A percentile compares a stretch with the other conserved stretches of the same genome.
phyloP scores from a whole-genome alignment of 2,113 vertebrate species.

The Bujurquina vittata region DNA sequence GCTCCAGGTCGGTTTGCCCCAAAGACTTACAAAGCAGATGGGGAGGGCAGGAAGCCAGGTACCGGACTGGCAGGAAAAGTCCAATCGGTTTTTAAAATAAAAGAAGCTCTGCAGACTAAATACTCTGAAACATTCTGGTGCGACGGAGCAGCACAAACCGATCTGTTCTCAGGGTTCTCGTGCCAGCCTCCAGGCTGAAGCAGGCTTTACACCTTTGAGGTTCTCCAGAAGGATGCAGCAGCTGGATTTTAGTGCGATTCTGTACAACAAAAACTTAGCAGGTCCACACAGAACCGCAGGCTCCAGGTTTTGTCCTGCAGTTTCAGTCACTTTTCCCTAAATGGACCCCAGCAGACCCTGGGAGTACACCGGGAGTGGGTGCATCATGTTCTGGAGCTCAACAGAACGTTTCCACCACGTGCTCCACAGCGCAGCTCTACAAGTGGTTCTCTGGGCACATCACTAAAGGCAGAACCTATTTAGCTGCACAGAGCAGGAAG shows the following conservation, averaged over 20 bases:
- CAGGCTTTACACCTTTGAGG: background rate
- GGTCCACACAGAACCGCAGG: background rate
- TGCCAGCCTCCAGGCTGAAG: background rate
- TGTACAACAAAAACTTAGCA: background rate
- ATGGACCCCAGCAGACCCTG: background rate
- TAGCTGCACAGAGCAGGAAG: background rate
- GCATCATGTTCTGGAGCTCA: background rate
- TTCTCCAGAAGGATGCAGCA: background rate
- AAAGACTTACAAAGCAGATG: background rate
- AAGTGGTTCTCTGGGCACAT: background rate
- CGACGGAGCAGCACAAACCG: background rate
- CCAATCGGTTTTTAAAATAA: background rate
- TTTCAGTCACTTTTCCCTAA: background rate
- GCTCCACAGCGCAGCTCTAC: too few relatives aligned
- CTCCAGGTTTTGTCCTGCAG: background rate
- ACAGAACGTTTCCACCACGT: too few relatives aligned
- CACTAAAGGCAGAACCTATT: background rate
- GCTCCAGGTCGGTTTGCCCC: too few relatives aligned
- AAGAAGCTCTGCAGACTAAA: background rate
- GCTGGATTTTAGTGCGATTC: background rate
- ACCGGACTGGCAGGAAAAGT: too few relatives aligned
- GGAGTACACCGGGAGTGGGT: background rate
- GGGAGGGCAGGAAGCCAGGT: too few relatives aligned
- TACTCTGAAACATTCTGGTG: background rate
- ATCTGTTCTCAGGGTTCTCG: background rate